A percentile compares a stretch with the other conserved stretches of the same genome.
Evolutionary conservation across 2,797 vertebrate species (phyloP).

Genomic region (Acropternis orthonyx): DNA sequence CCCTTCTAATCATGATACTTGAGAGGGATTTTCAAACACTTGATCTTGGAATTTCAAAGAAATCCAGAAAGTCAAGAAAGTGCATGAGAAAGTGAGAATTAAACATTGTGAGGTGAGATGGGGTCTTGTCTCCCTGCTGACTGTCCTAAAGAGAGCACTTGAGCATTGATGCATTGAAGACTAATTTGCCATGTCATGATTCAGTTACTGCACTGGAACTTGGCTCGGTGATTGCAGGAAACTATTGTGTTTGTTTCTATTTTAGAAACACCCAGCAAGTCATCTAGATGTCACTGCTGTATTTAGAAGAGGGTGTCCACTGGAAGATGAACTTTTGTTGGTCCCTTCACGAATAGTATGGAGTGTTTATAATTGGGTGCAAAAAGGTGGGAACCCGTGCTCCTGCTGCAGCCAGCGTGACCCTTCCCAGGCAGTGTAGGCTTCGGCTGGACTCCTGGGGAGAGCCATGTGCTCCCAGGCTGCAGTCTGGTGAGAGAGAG

Average conservation of each 20-base stretch:
- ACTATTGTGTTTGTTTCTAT: background rate
- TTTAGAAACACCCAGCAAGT: background rate
- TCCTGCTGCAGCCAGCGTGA: background rate
- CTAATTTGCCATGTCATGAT: background rate
- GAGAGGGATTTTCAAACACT: background rate
- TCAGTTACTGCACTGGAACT: background rate
- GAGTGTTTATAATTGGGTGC: background rate
- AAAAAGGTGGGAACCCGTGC: background rate
- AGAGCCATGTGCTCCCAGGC: background rate
- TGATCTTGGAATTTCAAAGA: background rate
- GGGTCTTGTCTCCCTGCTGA: background rate
- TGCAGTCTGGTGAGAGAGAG: background rate
- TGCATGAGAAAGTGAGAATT: background rate
- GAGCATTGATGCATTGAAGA: background rate
- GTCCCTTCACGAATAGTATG: fast-evolving
- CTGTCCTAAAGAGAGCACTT: background rate
- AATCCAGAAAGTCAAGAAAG: background rate
- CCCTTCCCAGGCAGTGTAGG: background rate
- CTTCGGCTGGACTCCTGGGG: background rate
- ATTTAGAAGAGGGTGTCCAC: background rate
- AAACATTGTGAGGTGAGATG: background rate
- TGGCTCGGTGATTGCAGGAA: background rate
- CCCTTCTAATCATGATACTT: background rate
- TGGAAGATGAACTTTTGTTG: background rate
- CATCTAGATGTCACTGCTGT: background rate